Conservation (phyloP, 2,888 invertebrate genomes). For the Trichogramma dendrolimi region DNA sequence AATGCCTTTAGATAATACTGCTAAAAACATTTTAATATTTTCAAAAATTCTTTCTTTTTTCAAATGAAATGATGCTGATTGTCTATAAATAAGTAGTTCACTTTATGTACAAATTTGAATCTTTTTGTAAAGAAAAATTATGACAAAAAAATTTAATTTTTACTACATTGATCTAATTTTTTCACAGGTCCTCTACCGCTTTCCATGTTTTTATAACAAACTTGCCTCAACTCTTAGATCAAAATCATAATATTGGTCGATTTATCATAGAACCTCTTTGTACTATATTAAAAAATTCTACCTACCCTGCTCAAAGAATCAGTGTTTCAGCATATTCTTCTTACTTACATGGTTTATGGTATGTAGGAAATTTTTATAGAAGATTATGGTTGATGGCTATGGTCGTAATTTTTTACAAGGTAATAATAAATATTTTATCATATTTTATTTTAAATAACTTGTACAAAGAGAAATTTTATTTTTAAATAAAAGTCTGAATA, state of each 20-base stretch:
- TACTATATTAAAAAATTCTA: slow-evolving; percentile 75
- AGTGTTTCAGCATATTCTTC: slow-evolving; percentile 60
- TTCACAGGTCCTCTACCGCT: slow-evolving; percentile 76
- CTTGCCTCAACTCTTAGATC: slow-evolving; percentile 89
- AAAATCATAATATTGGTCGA: slow-evolving; percentile 91
- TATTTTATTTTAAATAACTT: too few species aligned
- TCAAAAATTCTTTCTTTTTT: too few species aligned
- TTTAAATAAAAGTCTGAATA: too few species aligned
- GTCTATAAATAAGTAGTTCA: too few species aligned
- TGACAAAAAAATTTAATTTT: too few species aligned
- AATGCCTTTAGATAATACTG: too few species aligned
- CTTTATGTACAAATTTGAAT: too few species aligned
- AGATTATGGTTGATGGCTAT: slow-evolving; percentile 91
- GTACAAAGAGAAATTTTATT: too few species aligned
- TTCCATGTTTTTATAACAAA: slow-evolving; percentile 95
- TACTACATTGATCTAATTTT: too few species aligned
- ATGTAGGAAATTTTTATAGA: slow-evolving; percentile 79
- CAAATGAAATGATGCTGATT: too few species aligned
- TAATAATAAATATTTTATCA: slow-evolving; percentile 43
- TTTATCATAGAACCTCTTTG: slow-evolving; percentile 81
- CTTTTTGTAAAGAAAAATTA: too few species aligned
- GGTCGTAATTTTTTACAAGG: slow-evolving; percentile 93
- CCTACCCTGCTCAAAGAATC: slow-evolving; percentile 66
- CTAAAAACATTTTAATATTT: too few species aligned
- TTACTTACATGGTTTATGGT: slow-evolving; percentile 79